These are phyloP conservation scores for Aphaenogaster rudis DNA, from an alignment of 1,140 invertebrate species.

Conservation along the genomic window DNA sequence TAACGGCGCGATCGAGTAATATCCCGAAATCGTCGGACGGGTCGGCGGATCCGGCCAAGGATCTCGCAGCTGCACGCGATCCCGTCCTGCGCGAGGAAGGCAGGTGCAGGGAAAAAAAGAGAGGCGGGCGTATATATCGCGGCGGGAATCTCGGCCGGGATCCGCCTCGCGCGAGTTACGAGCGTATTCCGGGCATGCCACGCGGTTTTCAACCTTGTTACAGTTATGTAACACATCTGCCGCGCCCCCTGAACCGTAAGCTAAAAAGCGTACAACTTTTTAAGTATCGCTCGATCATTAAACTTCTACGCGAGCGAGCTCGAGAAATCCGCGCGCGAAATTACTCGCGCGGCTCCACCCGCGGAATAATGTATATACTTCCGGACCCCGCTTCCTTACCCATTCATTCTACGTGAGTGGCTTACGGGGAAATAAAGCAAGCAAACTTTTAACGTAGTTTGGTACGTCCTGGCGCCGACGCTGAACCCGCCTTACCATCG, in stretches of 20 bases:
- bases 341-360: constrained; percentile 54
- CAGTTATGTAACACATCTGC: constrained; percentile 71
- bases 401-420: constrained; percentile 76
- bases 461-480: constrained; percentile 56
- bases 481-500: constrained; percentile 44
- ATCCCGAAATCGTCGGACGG: constrained; percentile 23
- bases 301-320: constrained; percentile 51
- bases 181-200: constrained; percentile 70
- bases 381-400: constrained; percentile 63
- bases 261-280: constrained; percentile 70
- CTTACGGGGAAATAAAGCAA: constrained; percentile 72
- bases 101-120: constrained; percentile 14
- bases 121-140: constrained; percentile 32
- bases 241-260: constrained; percentile 41
- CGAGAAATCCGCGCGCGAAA: constrained; percentile 67
- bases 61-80: constrained; percentile 38
- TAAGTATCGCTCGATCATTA: constrained; percentile 72
- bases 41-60: not conserved
- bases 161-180: constrained; percentile 38
- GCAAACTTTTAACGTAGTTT: constrained; percentile 74
- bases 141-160: constrained; percentile 54
- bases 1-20: constrained; percentile 55
- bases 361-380: constrained; percentile 59
- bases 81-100: not conserved
- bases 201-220: constrained; percentile 73